Evolutionary conservation across 2,888 invertebrate genomes (phyloP).

Genomic region (Chironomus tentans): DNA sequence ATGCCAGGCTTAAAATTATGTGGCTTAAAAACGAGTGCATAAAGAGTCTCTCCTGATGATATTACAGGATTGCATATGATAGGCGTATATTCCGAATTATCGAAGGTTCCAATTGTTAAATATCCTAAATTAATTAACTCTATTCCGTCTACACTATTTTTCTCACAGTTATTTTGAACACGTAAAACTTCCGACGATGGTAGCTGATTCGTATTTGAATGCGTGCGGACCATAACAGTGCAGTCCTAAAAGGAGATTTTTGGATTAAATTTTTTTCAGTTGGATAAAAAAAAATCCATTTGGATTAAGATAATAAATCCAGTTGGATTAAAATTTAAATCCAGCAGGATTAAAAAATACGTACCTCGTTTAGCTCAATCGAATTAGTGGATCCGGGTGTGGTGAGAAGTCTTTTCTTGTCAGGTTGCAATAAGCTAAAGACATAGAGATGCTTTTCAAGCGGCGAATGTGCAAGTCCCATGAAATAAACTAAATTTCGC

Average conservation of each 20-base stretch:
- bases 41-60: conserved; percentile 58
- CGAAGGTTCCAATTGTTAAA: conserved; percentile 55
- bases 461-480: conserved; percentile 81
- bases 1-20: conserved; percentile 51
- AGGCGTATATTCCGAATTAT: conserved; percentile 55
- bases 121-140: conserved; percentile 60
- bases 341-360: conserved; percentile 24
- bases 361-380: conserved; percentile 68
- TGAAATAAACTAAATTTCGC: conserved; percentile 77
- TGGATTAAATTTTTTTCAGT: no score
- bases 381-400: conserved; percentile 76
- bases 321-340: conserved; percentile 14
- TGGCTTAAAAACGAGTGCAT: conserved; percentile 87
- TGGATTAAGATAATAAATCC: conserved; percentile 30
- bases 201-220: conserved; percentile 70
- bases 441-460: conserved; percentile 89
- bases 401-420: conserved; percentile 66
- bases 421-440: conserved; percentile 61
- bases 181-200: conserved; percentile 72
- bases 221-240: conserved; percentile 70
- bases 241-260: conserved; percentile 49
- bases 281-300: no score
- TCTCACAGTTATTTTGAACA: conserved; percentile 50
- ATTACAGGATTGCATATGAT: conserved; percentile 63
- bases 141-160: conserved; percentile 60